A percentile compares a stretch with the other conserved stretches of the same genome.
Conservation (phyloP, 2,797 vertebrate species). For the Syncerus caffer region DNA sequence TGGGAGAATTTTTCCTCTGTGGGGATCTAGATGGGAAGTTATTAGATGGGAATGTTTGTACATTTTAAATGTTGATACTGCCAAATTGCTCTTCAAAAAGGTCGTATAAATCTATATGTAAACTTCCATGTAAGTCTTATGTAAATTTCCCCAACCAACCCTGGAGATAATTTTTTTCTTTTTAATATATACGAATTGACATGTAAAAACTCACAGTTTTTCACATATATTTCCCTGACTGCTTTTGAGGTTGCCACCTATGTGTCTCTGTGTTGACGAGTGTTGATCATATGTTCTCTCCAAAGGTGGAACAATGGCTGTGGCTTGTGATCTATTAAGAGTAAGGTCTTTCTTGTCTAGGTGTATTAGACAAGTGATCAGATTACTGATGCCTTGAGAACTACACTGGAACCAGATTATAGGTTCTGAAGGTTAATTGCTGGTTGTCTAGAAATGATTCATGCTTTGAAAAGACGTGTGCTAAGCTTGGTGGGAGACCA, state of each 20-base stretch:
- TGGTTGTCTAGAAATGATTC: background rate
- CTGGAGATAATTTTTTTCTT: background rate
- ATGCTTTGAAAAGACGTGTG: background rate
- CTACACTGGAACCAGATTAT: background rate
- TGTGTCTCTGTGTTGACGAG: background rate
- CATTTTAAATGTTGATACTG: constrained; percentile 27
- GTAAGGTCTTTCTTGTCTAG: constrained; percentile 4
- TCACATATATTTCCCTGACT: background rate
- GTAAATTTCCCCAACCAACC: background rate
- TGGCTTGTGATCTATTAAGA: background rate
- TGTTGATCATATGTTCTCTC: background rate
- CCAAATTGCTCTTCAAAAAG: background rate
- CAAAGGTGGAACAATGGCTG: background rate
- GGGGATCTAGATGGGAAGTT: background rate
- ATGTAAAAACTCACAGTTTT: constrained; percentile 15
- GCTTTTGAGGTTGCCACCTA: background rate
- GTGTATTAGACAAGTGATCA: background rate
- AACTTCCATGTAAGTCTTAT: background rate
- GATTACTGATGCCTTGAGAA: background rate
- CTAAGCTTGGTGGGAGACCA: background rate
- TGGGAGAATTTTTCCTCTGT: background rate
- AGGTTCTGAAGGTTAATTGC: constrained; percentile 4
- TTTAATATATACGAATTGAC: background rate
- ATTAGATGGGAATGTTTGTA: background rate
- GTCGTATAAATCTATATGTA: background rate